Base-by-base conservation (phyloP, 2,888 invertebrate species). In the Lymantria monacha region DNA sequence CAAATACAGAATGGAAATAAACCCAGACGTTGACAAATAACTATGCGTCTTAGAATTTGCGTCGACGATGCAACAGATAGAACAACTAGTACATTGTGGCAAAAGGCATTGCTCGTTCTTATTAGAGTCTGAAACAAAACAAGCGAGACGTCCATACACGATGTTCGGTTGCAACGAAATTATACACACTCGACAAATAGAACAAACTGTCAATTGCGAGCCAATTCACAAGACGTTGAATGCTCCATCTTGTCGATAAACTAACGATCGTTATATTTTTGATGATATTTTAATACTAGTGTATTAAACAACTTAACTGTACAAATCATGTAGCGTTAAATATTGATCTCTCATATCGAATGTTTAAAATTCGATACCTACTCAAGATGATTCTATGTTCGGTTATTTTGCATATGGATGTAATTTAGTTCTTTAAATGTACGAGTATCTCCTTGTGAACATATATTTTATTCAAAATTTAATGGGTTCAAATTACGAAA, bases 131-230 rank as follows among this genome's bases (percentile, higher is more conserved):
- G 42, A 52, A 63, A 68, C 60, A 66, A 68, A 66, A 68, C 66
- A 47, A 68, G 56, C 54, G 46, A 52, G 46, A 46, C 53, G 33
- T 22, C 38, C 31, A 41, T 46, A 48, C 51, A 58, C 58, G 14
- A 62, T 58, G 64, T 56, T 66, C 62, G 57, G 64, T 53, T 76
- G 74, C 72, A 72, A 70, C 69, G 64, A 78, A 79, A 80, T 79
- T 80, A 80, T 79, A 79, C 78, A 74, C 72, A 76, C 69, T 78
- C 76, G 76, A 81, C 81, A 82, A 83, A 83, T 78, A 79, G 70
- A 76, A 71, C 64, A 69, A 57, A 70, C 66, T 50, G 57, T 61
- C 59, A 61, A 64, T 62, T 59, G 60, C 47, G 59, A 74, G 75
- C 75, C 78, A 81, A 77, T 81, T 79, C 79, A 71, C 72, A 71